These are phyloP conservation scores for Podarcis lilfordi DNA, from an alignment of 2,797 vertebrate genomes.

Conservation along the genomic window DNA sequence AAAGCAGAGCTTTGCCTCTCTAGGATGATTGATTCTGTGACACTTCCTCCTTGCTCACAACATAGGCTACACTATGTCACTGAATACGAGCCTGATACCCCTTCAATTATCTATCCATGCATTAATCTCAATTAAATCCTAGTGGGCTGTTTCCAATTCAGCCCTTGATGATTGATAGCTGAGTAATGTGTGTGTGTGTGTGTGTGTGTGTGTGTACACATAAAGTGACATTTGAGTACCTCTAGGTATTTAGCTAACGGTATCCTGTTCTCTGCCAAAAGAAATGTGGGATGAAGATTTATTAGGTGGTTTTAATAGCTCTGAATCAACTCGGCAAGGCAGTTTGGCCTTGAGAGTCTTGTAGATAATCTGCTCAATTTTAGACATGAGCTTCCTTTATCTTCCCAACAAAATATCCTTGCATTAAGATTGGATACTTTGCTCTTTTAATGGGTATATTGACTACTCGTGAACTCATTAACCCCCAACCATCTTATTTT, in stretches of 20 bases:
- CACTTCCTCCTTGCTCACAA: not conserved
- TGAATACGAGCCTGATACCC: not conserved
- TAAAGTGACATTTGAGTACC: conserved; percentile 33
- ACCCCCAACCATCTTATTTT: too few species aligned
- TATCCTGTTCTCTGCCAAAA: not conserved
- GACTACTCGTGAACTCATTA: too few species aligned
- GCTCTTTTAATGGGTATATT: too few species aligned
- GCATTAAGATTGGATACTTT: too few species aligned
- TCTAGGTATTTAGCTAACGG: conserved; percentile 21
- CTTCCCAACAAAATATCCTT: not conserved
- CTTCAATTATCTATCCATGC: conserved; percentile 41
- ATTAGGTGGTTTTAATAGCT: not conserved
- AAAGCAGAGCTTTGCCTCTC: not conserved
- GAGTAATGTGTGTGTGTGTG: conserved; percentile 14
- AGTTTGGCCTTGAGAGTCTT: not conserved
- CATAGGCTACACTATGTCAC: conserved; percentile 3
- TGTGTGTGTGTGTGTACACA: not conserved
- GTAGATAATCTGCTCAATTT: not conserved
- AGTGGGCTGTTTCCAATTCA: conserved; percentile 12
- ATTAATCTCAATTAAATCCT: not conserved
- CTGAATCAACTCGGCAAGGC: not conserved
- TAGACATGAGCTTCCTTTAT: not conserved
- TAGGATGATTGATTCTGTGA: not conserved
- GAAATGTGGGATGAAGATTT: not conserved
- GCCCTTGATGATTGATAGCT: conserved; percentile 25